Evolutionary conservation across 2,113 vertebrate species (phyloP), one percentile per base, ranked within the genome.

Genomic region (Cercopithecus mona): DNA sequence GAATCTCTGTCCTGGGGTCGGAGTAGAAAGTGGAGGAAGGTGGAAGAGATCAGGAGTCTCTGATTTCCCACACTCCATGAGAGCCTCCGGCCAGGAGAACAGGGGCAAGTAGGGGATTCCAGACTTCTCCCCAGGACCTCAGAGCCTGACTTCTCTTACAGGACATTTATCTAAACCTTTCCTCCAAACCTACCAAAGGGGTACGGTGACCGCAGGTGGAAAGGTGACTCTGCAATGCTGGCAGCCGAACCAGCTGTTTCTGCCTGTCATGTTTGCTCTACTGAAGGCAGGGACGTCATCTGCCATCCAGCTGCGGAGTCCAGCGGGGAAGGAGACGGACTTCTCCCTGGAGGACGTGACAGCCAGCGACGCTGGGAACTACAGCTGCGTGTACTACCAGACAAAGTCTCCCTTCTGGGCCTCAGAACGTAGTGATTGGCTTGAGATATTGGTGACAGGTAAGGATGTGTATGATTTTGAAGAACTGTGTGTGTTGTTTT

Each of bases 211-310:
- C 0, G 1, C 40, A 25, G 84, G 95, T 38, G 79, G 45, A 16
- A 64, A 27, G 0, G 30, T 95, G 84, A 87, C 68, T 35, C 48
- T 97, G 79, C 79, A 70, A 35, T 96, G 96, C 18, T 50, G 30
- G 50, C 5, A 1, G 35, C 20, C 22, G 6, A 1, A 0, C 10
- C 0, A 0, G 7, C 0, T 3, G 14, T 10, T 0, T 0, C 0
- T 0, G 6, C 0, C 3, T 1, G 0, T n/a, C 1, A 4, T 0
- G 22, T 66, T 94, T 0, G 57, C 45, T 8, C 68, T 97, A 0
- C 91, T 96, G 52, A 92, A 89, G 88, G 30, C 13, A 0, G 96
- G 93, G 3, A 4, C 0, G 0, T 2, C 96, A 1, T 38, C 0
- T 0, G 88, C 88, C 18, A 5, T 76, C 0, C 35, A 59, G 79